phyloP scores from a whole-genome alignment of 1,140 invertebrate genomes.

The Sarcophaga bullata region DNA sequence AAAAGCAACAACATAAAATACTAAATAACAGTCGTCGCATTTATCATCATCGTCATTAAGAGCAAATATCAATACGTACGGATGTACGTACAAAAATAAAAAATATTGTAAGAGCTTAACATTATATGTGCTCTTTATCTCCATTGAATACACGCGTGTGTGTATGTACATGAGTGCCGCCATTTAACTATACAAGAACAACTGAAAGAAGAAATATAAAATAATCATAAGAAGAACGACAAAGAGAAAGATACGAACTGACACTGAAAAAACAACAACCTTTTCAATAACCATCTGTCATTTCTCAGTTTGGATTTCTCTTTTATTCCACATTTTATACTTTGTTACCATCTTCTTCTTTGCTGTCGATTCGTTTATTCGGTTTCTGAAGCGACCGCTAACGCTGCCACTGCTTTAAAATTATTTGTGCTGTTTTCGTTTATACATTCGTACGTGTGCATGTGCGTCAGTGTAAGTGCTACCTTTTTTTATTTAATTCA shows the following conservation, averaged over 20 bases:
- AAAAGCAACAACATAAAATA: not conserved
- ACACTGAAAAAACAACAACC: not conserved
- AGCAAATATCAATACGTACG: not conserved
- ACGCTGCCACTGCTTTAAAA: too few species aligned
- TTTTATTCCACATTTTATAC: slow-evolving; percentile 16
- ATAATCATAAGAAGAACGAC: not conserved
- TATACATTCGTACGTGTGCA: not conserved
- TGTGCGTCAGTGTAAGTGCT: not conserved
- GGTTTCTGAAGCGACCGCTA: not conserved
- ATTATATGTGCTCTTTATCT: not conserved
- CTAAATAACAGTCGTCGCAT: not conserved
- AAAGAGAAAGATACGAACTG: not conserved
- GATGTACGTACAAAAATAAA: too few species aligned
- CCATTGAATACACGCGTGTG: not conserved
- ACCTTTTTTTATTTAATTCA: not conserved
- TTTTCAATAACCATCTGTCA: slow-evolving; percentile 33
- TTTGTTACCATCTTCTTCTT: slow-evolving; percentile 12
- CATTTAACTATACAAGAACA: slow-evolving; percentile 28
- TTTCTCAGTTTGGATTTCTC: slow-evolving; percentile 21
- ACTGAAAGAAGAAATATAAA: not conserved
- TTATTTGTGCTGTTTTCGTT: not conserved
- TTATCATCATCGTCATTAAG: slow-evolving; percentile 27
- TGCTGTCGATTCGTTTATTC: not conserved
- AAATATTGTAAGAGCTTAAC: not conserved
- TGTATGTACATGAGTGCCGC: not conserved